These are phyloP conservation scores for Mobula hypostoma DNA, from an alignment of 2,113 vertebrate genomes.

Conservation along the genomic window DNA sequence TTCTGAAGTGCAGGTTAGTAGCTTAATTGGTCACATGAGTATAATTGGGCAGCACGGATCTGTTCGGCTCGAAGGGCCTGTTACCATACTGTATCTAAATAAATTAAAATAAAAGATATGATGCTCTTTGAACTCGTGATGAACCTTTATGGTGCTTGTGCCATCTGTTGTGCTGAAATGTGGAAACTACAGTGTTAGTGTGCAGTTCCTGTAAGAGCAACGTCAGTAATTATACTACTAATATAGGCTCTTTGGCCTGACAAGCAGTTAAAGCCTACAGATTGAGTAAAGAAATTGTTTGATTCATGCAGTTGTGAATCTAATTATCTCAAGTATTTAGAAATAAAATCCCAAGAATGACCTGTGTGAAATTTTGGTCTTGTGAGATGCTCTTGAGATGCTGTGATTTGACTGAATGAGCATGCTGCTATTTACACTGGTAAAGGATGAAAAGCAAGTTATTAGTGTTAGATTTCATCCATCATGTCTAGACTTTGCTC, in stretches of 20 bases:
- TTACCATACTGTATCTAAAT: too few species aligned
- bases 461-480: neutral
- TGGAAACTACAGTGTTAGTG: neutral
- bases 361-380: too few species aligned
- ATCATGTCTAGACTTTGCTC: neutral
- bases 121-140: neutral
- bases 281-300: neutral
- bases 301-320: neutral
- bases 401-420: neutral
- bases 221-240: neutral
- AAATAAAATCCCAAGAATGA: too few species aligned
- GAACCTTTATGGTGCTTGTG: neutral
- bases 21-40: too few species aligned
- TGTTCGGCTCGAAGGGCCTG: too few species aligned
- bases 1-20: too few species aligned
- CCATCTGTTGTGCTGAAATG: neutral
- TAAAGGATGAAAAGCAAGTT: neutral
- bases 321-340: neutral
- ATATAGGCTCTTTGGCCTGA: neutral
- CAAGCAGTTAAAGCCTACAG: neutral
- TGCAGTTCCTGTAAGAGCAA: neutral
- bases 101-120: too few species aligned
- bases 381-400: neutral
- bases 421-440: neutral
- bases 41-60: too few species aligned